Evolutionary conservation across 1,140 invertebrate genomes (phyloP), one percentile per base, ranked within the genome.

Genomic region (Brachionus koreanus): DNA sequence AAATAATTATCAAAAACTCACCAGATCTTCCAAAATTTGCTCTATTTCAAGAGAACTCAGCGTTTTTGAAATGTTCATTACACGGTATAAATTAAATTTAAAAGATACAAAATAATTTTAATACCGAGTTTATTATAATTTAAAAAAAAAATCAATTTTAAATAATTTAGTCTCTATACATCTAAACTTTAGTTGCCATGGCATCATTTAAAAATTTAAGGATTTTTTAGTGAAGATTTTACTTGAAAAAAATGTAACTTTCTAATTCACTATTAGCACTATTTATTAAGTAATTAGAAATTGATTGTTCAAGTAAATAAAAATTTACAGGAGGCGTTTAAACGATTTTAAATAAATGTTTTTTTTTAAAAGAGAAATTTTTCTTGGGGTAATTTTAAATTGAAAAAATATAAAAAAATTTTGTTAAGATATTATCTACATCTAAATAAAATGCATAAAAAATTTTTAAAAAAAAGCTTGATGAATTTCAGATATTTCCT

Each of bases 401-500:
- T 65, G 2, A 25, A 63, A 63, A 25, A 12, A 23, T 65, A 29
- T 33, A 65, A 29, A 35, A 69, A 69, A 67, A 67, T 29, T 12
- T 16, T 16, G 39, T 39, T 16, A 10, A 16, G 16, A 37, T 35
- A 69, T 35, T 37, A 69, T 39, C 33, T 69, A 69, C 33, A 37
- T 39, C 29, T 69, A 69, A 37, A 39, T 37, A 16, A 37, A 19
- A 69, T 19, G 19, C 13, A 10, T 29, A 29, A 37, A 69, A 76
- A 16, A 52, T 25, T 61, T 57, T 42, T 65, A 61, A 65, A 61
- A 79, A 65, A 79, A 79, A 3, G 76, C 76, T 42, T 79, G 52
- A 37, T 79, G 76, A 29, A 79, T 79, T 63, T 79, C 76, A 23
- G 76, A 79, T 29, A 63, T 79, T 43, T 79, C 76, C 16, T 79